A percentile compares a stretch with the other conserved stretches of the same genome.
These are phyloP conservation scores for Microdon myrmicae DNA, from an alignment of 2,888 invertebrate genomes.

Conservation along the genomic window DNA sequence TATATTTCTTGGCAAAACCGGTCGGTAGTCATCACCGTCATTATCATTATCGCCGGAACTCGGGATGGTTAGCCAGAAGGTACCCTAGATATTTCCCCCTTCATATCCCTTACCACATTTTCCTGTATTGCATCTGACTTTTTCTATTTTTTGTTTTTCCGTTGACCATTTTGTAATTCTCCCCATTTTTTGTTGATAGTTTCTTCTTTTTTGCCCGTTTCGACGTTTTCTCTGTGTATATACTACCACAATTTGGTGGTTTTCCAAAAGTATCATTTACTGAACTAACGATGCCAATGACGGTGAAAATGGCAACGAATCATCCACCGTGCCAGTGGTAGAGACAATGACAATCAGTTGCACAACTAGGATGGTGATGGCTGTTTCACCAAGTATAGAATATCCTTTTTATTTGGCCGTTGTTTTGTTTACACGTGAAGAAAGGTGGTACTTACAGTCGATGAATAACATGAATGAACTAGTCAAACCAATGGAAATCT, in stretches of 20 bases:
- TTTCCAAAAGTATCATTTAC: conserved; percentile 44
- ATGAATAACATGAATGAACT: conserved; percentile 47
- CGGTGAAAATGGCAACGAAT: conserved; percentile 10
- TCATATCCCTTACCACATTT: not conserved
- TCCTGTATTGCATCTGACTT: conserved; percentile 12
- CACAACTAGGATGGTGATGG: conserved; percentile 5
- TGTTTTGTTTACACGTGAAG: conserved; percentile 1
- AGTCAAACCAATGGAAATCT: conserved; percentile 42
- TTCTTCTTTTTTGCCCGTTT: conserved; percentile 4
- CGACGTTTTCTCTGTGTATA: conserved; percentile 1
- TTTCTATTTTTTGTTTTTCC: not conserved
- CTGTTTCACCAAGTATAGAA: conserved; percentile 32
- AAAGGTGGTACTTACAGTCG: conserved; percentile 44
- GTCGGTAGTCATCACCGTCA: conserved; percentile 45
- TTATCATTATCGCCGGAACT: conserved; percentile 43
- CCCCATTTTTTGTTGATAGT: conserved; percentile 2
- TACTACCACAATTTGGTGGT: conserved; percentile 47
- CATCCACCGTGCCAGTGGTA: no score
- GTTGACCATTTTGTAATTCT: not conserved
- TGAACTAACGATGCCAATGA: conserved; percentile 7
- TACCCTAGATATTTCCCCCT: conserved; percentile 45
- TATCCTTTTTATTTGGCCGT: conserved; percentile 11
- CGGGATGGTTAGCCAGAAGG: conserved; percentile 6
- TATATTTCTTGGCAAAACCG: conserved; percentile 38
- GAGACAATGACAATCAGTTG: conserved; percentile 10